phyloP scores from a whole-genome alignment of 1,140 invertebrate species.

The Drosophila serrata region DNA sequence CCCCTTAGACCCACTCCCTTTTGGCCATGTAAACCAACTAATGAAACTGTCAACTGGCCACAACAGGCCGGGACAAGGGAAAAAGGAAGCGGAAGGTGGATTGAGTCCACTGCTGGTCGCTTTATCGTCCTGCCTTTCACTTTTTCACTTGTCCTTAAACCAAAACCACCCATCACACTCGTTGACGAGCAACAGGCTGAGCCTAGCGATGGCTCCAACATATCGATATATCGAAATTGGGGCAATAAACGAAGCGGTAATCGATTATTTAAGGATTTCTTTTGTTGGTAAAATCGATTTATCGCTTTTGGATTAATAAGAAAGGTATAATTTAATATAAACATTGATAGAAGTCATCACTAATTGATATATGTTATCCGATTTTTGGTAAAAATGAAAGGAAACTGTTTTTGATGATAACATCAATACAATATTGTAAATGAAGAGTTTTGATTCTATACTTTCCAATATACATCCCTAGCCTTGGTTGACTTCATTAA shows the following conservation, averaged over 20 bases:
- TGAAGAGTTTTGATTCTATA: too few species aligned
- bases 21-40: constrained; percentile 77
- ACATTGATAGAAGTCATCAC: not conserved
- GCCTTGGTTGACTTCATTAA: constrained; percentile 57
- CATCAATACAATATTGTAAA: too few species aligned
- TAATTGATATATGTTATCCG: too few species aligned
- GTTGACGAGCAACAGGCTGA: constrained; percentile 48
- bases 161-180: constrained; percentile 1
- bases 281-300: too few species aligned
- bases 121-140: constrained; percentile 36
- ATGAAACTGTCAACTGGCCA: constrained; percentile 81
- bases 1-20: not conserved
- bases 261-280: not conserved
- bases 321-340: not conserved
- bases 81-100: constrained; percentile 17
- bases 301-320: too few species aligned
- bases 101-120: constrained; percentile 25
- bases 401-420: too few species aligned
- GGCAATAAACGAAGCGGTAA: not conserved
- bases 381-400: too few species aligned
- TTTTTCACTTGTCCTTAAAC: constrained; percentile 17
- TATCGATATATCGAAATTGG: not conserved
- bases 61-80: constrained; percentile 47
- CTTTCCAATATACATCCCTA: not conserved
- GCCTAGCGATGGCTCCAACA: constrained; percentile 9